phyloP scores from a whole-genome alignment of 2,888 invertebrate species.

The Metellina segmentata region DNA sequence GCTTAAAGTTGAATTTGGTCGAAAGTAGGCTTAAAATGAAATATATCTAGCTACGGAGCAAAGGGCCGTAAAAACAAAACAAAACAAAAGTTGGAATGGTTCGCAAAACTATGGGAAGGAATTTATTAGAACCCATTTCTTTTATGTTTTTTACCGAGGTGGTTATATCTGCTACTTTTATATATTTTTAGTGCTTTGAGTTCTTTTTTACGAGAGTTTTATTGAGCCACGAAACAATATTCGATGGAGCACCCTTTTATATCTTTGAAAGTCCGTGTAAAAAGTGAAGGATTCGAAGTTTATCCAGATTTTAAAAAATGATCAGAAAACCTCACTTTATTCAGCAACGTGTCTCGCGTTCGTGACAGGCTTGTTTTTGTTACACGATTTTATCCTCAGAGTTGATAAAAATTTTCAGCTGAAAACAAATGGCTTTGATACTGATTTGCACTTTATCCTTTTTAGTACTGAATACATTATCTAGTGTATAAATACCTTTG shows the following conservation, averaged over 20 bases:
- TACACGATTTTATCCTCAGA: too few species aligned
- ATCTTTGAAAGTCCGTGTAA: slow-evolving; percentile 14
- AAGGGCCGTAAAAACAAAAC: slow-evolving; percentile 33
- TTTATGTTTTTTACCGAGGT: not conserved
- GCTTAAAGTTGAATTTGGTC: too few species aligned
- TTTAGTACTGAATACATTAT: too few species aligned
- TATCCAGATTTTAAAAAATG: not conserved
- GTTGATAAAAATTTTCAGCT: too few species aligned
- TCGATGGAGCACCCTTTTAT: slow-evolving; percentile 44
- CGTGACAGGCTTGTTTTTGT: too few species aligned
- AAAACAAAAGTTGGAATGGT: slow-evolving; percentile 23
- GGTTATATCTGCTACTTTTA: slow-evolving; percentile 4
- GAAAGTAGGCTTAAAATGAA: too few species aligned
- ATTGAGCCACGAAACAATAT: slow-evolving; percentile 53
- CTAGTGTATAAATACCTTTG: too few species aligned
- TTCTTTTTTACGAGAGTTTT: slow-evolving; percentile 41
- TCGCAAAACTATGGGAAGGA: slow-evolving; percentile 28
- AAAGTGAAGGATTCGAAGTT: slow-evolving; percentile 1
- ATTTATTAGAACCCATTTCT: slow-evolving; percentile 50
- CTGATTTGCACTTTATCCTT: too few species aligned
- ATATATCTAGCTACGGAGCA: not conserved
- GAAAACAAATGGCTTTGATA: too few species aligned
- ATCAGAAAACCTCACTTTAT: not conserved
- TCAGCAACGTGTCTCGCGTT: not conserved
- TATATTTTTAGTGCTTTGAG: slow-evolving; percentile 2